These are phyloP conservation scores for Steromphala cineraria DNA, from an alignment of 2,888 invertebrate species.

Conservation along the genomic window DNA sequence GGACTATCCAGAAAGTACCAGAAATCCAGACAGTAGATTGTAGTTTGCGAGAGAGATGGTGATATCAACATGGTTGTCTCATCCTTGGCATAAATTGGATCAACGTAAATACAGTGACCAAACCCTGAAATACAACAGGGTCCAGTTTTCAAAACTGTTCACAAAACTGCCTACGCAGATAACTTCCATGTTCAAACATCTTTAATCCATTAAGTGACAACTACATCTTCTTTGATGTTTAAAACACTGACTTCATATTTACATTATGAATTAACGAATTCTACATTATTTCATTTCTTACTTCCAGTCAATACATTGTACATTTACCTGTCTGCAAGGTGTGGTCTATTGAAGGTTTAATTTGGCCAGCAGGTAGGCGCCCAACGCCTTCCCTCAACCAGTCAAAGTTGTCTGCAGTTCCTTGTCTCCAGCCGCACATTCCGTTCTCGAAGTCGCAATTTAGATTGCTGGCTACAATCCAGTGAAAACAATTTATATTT, in stretches of 20 bases:
- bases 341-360: neutral
- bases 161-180: too few relatives aligned
- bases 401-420: neutral
- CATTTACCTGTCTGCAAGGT: neutral
- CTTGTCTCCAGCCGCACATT: neutral
- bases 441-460: neutral
- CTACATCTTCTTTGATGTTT: too few relatives aligned
- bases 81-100: neutral
- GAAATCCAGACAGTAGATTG: constrained; percentile 53
- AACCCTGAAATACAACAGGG: neutral
- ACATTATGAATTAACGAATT: too few relatives aligned
- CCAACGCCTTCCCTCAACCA: neutral
- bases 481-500: too few relatives aligned
- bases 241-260: too few relatives aligned
- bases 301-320: neutral
- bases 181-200: neutral
- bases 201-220: too few relatives aligned
- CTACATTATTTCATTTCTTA: neutral
- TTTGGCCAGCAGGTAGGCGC: neutral
- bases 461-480: neutral
- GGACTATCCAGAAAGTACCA: constrained; percentile 68
- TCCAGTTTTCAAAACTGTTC: too few relatives aligned
- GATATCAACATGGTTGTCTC: neutral
- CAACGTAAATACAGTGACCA: neutral
- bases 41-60: neutral